phyloP scores from a whole-genome alignment of 2,888 invertebrate genomes.

The Calliopum simillimum region DNA sequence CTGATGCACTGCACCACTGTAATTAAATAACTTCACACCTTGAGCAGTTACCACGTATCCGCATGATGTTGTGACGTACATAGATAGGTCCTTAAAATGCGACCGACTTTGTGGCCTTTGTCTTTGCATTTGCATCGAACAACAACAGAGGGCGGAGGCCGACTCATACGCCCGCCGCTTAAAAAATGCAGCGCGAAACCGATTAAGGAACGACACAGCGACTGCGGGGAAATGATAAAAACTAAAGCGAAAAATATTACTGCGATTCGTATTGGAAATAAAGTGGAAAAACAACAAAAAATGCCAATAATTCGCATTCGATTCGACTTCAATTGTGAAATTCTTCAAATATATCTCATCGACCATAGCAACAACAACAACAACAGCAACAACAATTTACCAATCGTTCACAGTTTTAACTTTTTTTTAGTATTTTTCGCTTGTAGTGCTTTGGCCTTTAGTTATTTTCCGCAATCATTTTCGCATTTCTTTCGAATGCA shows the following conservation, averaged over 20 bases:
- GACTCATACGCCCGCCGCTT: constrained; percentile 43
- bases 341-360: constrained; percentile 27
- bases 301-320: constrained; percentile 29
- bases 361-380: constrained; percentile 16
- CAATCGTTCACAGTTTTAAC: constrained; percentile 56
- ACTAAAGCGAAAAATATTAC: constrained; percentile 51
- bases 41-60: constrained; percentile 43
- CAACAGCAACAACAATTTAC: constrained; percentile 43
- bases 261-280: constrained; percentile 52
- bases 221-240: constrained; percentile 43
- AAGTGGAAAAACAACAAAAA: constrained; percentile 2
- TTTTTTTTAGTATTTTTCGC: constrained; percentile 38
- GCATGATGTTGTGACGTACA: constrained; percentile 42
- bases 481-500: constrained; percentile 26
- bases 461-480: constrained; percentile 11
- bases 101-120: not conserved
- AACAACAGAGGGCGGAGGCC: constrained; percentile 43
- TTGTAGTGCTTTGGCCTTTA: constrained; percentile 15
- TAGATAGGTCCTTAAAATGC: constrained; percentile 34
- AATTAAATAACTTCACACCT: constrained; percentile 66
- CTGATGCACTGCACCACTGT: constrained; percentile 46
- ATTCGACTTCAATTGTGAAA: constrained; percentile 26
- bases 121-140: not conserved
- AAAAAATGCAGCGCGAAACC: not conserved
- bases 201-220: constrained; percentile 45